A percentile compares a stretch with the other conserved stretches of the same genome.
phyloP scores from a whole-genome alignment of 2,888 invertebrate genomes.

The Polietes domitor region DNA sequence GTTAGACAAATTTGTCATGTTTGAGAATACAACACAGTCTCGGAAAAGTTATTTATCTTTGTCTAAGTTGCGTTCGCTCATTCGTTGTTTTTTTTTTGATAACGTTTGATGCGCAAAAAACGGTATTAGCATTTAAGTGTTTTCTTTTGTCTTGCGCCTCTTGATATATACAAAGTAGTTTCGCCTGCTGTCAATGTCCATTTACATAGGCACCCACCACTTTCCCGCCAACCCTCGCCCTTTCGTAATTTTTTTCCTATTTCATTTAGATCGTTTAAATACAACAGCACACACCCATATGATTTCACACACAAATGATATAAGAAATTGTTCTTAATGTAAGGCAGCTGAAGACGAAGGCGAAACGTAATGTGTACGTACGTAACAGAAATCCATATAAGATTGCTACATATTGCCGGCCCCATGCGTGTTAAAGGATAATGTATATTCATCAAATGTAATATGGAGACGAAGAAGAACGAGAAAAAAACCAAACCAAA shows the following conservation, averaged over 20 bases:
- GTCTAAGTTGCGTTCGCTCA: constrained; percentile 21
- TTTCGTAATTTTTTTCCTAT: constrained; percentile 39
- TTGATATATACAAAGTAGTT: constrained; percentile 59
- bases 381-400: constrained; percentile 47
- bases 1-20: constrained; percentile 51
- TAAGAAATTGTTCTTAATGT: constrained; percentile 64
- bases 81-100: not conserved
- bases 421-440: constrained; percentile 66
- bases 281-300: constrained; percentile 65
- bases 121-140: constrained; percentile 62
- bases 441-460: constrained; percentile 65
- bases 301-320: constrained; percentile 51
- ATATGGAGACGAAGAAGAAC: not conserved
- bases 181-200: constrained; percentile 70
- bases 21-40: constrained; percentile 30
- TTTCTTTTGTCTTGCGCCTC: constrained; percentile 21
- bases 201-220: constrained; percentile 55
- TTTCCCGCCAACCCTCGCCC: not conserved
- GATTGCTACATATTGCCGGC: constrained; percentile 45
- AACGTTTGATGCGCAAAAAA: constrained; percentile 53
- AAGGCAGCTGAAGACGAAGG: constrained; percentile 17
- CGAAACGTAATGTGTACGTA: constrained; percentile 35
- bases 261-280: constrained; percentile 51
- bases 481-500: not conserved
- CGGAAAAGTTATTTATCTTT: constrained; percentile 61